Percentiles rank a stretch among this genome's conserved stretches.
Conservation (phyloP, 2,888 invertebrate genomes). For the Andrena bicolor region DNA sequence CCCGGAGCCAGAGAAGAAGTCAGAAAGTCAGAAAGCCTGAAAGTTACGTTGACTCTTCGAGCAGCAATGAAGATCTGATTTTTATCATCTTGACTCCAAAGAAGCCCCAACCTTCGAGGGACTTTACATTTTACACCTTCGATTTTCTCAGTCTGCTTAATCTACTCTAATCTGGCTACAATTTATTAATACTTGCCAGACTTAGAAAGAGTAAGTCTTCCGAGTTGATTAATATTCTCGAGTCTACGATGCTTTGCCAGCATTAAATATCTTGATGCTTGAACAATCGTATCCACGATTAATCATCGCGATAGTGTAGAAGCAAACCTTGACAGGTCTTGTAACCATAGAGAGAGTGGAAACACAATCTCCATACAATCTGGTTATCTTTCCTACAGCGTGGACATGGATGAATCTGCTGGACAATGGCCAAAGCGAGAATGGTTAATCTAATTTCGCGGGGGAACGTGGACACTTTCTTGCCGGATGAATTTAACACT, state of each 20-base stretch:
- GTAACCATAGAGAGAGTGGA: not conserved
- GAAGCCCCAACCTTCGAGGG: not conserved
- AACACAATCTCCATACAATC: not conserved
- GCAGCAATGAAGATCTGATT: not conserved
- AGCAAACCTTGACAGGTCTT: not conserved
- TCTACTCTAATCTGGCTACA: slow-evolving; percentile 1
- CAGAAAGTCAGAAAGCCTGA: too few relatives aligned
- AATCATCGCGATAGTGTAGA: not conserved
- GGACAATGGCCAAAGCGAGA: not conserved
- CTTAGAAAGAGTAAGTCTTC: not conserved
- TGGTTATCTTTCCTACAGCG: not conserved
- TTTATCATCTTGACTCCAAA: not conserved
- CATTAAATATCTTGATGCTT: not conserved
- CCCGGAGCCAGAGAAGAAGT: too few relatives aligned
- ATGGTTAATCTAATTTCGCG: not conserved
- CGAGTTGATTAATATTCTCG: not conserved
- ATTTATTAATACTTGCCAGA: not conserved
- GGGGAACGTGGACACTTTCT: not conserved
- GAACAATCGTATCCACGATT: not conserved
- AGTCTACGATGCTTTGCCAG: not conserved
- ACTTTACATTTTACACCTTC: not conserved
- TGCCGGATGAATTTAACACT: not conserved
- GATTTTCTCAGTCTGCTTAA: not conserved
- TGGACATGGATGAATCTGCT: not conserved
- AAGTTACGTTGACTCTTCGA: too few relatives aligned